phyloP scores from a whole-genome alignment of 2,113 vertebrate genomes.

The Podiceps cristatus region DNA sequence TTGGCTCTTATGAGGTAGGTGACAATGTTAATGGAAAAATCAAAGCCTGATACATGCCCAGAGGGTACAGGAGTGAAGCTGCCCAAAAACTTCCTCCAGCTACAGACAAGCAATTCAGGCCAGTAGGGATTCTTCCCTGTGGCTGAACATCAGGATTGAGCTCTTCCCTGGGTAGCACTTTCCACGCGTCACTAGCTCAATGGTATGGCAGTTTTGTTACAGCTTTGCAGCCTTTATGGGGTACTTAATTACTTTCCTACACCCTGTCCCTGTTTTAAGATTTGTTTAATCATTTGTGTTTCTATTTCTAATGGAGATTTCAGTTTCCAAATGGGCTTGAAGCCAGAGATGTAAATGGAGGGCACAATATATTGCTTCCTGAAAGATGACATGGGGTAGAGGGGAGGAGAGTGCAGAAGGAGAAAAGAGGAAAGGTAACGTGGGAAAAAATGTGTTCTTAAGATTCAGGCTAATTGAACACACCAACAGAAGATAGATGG shows the following conservation, averaged over 20 bases:
- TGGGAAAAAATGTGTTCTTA: neutral
- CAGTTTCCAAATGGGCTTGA: neutral
- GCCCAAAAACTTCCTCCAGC: neutral
- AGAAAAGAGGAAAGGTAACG: neutral
- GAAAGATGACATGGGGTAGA: neutral
- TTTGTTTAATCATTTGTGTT: constrained; percentile 38
- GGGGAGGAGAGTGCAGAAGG: neutral
- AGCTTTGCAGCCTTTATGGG: neutral
- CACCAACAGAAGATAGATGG: constrained; percentile 14
- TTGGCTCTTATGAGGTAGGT: neutral
- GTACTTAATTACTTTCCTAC: neutral
- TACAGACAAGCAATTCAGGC: neutral
- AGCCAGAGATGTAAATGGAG: constrained; percentile 42
- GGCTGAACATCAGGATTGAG: neutral
- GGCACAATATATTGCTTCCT: constrained; percentile 36
- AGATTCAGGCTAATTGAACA: constrained; percentile 47
- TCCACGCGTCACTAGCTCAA: neutral
- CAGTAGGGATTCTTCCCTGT: neutral
- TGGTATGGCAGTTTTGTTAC: neutral
- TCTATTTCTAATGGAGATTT: neutral
- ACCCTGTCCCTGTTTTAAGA: neutral
- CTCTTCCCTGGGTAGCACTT: neutral
- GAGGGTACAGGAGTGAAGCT: neutral
- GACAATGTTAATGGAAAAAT: neutral
- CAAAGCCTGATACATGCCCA: neutral